Evolutionary conservation across 2,113 vertebrate genomes (phyloP).

Genomic region (Neoarius graeffei): DNA sequence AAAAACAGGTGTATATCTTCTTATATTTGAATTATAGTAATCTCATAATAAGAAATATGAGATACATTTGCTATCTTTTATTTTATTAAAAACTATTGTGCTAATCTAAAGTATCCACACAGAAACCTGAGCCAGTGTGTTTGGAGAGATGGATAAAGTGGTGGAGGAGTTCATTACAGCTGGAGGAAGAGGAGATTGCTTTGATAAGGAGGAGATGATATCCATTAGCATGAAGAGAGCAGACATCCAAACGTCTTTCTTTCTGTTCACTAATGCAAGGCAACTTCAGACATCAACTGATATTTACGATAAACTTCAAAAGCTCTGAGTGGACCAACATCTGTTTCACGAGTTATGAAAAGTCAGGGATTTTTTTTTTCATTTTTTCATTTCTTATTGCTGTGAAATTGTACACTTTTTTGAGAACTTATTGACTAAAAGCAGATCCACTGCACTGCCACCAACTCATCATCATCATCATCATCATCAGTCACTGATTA

Average conservation of each 20-base stretch:
- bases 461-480: neutral
- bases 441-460: neutral
- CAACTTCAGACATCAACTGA: neutral
- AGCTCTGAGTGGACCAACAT: neutral
- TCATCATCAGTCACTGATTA: neutral
- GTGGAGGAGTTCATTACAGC: neutral
- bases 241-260: neutral
- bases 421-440: too few relatives aligned
- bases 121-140: neutral
- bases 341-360: neutral
- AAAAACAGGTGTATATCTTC: neutral
- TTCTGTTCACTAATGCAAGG: neutral
- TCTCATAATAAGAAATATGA: neutral
- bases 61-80: neutral
- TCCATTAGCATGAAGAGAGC: slow-evolving; percentile 1
- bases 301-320: neutral
- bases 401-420: neutral
- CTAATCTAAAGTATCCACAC: neutral
- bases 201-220: slow-evolving; percentile 11
- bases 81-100: neutral
- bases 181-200: slow-evolving; percentile 10
- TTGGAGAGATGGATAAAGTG: neutral
- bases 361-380: neutral
- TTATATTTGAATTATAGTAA: neutral
- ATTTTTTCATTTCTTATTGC: neutral